Conservation (phyloP, 2,888 invertebrate genomes). For the Caenorhabditis sp. region DNA sequence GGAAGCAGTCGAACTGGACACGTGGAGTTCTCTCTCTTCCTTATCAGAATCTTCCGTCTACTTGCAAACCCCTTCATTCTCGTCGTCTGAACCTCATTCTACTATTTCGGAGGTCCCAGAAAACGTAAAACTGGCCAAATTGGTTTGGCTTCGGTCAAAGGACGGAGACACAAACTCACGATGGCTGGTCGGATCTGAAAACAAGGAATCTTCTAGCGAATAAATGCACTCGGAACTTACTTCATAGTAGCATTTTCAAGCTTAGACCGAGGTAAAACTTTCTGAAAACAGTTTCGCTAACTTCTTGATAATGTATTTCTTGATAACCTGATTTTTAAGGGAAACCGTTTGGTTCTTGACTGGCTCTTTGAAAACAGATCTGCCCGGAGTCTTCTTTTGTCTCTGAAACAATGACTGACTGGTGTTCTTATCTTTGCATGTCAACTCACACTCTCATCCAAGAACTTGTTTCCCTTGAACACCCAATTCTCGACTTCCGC, state of each 20-base stretch:
- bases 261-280: no score
- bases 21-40: slow-evolving; percentile 13
- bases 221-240: not conserved
- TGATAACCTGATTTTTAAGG: no score
- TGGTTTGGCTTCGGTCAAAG: slow-evolving; percentile 35
- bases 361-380: slow-evolving; percentile 18
- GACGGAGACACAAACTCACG: slow-evolving; percentile 3
- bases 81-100: slow-evolving; percentile 27
- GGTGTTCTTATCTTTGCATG: not conserved
- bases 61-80: slow-evolving; percentile 23
- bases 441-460: not conserved
- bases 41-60: slow-evolving; percentile 6
- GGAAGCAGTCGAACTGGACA: slow-evolving; percentile 19
- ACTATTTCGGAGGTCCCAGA: slow-evolving; percentile 38
- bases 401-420: no score
- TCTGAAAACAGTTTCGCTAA: no score
- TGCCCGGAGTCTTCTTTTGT: not conserved
- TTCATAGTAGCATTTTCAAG: no score
- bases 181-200: not conserved
- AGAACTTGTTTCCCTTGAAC: slow-evolving; percentile 17
- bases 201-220: no score
- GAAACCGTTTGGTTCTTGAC: slow-evolving; percentile 3
- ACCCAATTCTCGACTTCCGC: slow-evolving; percentile 27
- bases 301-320: no score
- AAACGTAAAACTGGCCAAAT: slow-evolving; percentile 14